These are phyloP conservation scores for Lobophora halterata DNA, from an alignment of 2,888 invertebrate species.

Conservation along the genomic window DNA sequence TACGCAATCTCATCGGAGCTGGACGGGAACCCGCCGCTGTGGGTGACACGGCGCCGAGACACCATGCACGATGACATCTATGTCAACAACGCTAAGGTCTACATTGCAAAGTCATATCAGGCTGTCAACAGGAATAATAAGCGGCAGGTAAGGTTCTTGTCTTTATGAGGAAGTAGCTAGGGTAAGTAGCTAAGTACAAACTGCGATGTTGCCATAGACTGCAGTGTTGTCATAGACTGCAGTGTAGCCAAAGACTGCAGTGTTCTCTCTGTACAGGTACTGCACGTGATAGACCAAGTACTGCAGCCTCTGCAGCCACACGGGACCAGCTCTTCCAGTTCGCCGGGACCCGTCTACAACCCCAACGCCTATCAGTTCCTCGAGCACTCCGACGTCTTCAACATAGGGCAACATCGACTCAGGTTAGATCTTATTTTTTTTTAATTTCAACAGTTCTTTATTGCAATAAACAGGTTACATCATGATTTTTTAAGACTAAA, in stretches of 20 bases:
- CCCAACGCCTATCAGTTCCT: slow-evolving; percentile 91
- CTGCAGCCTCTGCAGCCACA: slow-evolving; percentile 87
- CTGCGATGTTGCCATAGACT: too few species aligned
- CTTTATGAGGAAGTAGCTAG: too few species aligned
- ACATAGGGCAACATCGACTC: slow-evolving; percentile 85
- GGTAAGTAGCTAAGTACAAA: too few species aligned
- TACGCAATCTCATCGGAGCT: slow-evolving; percentile 88
- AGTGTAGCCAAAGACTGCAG: too few species aligned
- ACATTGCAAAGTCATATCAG: slow-evolving; percentile 84
- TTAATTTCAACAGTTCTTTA: too few species aligned
- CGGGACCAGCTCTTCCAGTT: slow-evolving; percentile 79
- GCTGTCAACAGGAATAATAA: slow-evolving; percentile 77
- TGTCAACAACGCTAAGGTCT: slow-evolving; percentile 92
- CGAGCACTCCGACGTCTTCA: slow-evolving; percentile 87
- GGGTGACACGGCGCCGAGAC: slow-evolving; percentile 86
- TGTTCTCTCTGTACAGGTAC: slow-evolving; percentile 80
- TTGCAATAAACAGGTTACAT: too few species aligned
- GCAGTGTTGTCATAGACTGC: too few species aligned
- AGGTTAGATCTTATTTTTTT: too few species aligned
- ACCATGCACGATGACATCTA: slow-evolving; percentile 86
- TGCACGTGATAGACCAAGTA: slow-evolving; percentile 94
- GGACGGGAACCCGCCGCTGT: slow-evolving; percentile 91
- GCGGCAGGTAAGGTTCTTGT: slow-evolving; percentile 54
- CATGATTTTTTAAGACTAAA: too few species aligned
- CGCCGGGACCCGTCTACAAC: slow-evolving; percentile 85